phyloP scores from a whole-genome alignment of 2,888 invertebrate species.

The Ophraella communa region DNA sequence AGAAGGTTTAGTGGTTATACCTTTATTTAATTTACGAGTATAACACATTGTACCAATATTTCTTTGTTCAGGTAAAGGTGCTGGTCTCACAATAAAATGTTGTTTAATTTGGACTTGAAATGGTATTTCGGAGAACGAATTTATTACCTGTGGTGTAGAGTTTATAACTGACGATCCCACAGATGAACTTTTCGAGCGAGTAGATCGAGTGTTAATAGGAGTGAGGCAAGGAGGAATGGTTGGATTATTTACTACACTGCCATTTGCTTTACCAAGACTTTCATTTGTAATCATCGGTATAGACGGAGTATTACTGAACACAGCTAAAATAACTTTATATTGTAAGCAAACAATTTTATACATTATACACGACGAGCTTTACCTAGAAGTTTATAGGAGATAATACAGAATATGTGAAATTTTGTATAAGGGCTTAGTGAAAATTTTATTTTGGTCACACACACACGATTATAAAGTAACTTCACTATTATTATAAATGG shows the following conservation, averaged over 20 bases:
- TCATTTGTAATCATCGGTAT: conserved; percentile 50
- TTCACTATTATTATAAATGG: no score
- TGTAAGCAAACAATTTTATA: background rate
- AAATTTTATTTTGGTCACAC: no score
- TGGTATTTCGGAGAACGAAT: conserved; percentile 39
- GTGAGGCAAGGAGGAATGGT: conserved; percentile 43
- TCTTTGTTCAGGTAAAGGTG: conserved; percentile 73
- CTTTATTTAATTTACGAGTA: conserved; percentile 67
- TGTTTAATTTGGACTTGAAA: conserved; percentile 66
- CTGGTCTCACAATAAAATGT: conserved; percentile 81
- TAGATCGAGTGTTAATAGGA: conserved; percentile 41
- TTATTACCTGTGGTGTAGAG: conserved; percentile 33
- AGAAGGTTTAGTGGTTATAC: conserved; percentile 70
- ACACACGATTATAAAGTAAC: no score
- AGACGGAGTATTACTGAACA: conserved; percentile 40
- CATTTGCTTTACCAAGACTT: conserved; percentile 48
- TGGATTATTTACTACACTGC: conserved; percentile 49
- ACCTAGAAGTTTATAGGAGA: no score
- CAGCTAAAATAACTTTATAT: conserved; percentile 10
- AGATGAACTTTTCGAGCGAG: conserved; percentile 49
- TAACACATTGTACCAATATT: conserved; percentile 83
- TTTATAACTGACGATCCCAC: conserved; percentile 19
- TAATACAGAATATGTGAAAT: no score
- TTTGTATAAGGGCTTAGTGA: no score
- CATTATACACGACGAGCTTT: background rate